phyloP scores from a whole-genome alignment of 2,888 invertebrate genomes.

The Dynastes tityus region DNA sequence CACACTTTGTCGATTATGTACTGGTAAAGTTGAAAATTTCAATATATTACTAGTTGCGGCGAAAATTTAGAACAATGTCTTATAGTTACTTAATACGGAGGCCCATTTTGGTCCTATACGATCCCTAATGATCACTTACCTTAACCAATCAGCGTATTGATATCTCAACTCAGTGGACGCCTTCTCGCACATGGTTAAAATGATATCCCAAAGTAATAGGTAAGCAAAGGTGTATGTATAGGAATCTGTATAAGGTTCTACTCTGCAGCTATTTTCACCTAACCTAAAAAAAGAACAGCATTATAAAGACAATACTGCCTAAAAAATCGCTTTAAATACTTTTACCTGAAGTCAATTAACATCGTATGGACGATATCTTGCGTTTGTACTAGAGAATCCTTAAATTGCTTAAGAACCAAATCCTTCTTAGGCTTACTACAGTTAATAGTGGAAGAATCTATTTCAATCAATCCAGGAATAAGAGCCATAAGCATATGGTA shows the following conservation, averaged over 20 bases:
- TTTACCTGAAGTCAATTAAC: constrained; percentile 73
- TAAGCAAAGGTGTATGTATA: constrained; percentile 78
- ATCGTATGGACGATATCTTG: constrained; percentile 73
- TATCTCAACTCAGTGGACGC: constrained; percentile 82
- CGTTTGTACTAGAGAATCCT: constrained; percentile 65
- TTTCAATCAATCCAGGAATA: constrained; percentile 69
- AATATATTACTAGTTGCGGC: too few relatives aligned
- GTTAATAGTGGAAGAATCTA: constrained; percentile 69
- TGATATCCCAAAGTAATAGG: constrained; percentile 81
- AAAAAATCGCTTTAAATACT: constrained; percentile 52
- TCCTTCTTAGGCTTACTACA: constrained; percentile 68
- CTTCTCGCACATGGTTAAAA: constrained; percentile 77
- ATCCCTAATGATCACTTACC: constrained; percentile 65
- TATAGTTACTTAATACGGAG: too few relatives aligned
- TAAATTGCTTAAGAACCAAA: constrained; percentile 70
- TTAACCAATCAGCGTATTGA: constrained; percentile 81
- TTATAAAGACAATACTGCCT: not conserved
- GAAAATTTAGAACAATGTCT: too few relatives aligned
- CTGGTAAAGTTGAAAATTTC: too few relatives aligned
- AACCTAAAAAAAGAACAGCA: constrained; percentile 68
- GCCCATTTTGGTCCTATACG: too few relatives aligned
- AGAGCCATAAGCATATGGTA: constrained; percentile 70
- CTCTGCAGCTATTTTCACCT: constrained; percentile 75
- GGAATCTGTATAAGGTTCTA: constrained; percentile 75
- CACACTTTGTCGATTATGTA: too few relatives aligned